Base-by-base conservation (phyloP, 1,140 invertebrate genomes). In the Drosophila cardini region DNA sequence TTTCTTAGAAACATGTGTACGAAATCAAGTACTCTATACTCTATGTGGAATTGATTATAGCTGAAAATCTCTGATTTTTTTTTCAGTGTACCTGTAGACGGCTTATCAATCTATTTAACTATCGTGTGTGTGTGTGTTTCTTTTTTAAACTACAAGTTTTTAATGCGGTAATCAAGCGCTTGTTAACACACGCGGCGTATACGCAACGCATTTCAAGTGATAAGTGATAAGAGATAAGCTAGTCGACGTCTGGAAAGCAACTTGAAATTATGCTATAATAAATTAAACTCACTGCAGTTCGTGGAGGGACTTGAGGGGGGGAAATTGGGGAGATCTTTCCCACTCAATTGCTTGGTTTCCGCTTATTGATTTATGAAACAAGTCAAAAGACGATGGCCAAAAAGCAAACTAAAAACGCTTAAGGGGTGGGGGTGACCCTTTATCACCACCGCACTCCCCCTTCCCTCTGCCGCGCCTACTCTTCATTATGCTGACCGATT, bases 401-500 rank as follows among this genome's bases (percentile, higher is more conserved):
- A 70, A 70, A 56, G 58, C 58, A 55, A 70, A 70, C 68, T 34
- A 46, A 26, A 63, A 62, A 48, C 26, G 48, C 21, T 48, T 53
- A 50, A 58, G 6, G 13, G 21, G 21, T 16, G 40, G 40, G 40
- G 9, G 40, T n/a, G 40, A 18, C 34, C 10, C 34, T 36, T 36
- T 8, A 9, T 2, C 8, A n/a, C n/a, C n/a, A n/a, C 34, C 34
- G 34, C n/a, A n/a, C 9, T 3, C 40, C 48, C 42, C 32, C 30
- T 4, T 13, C 15, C 4, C 16, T n/a, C n/a, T 9, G 5, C 11
- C 15, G 6, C 11, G 2, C 42, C 26, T 65, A 77, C 75, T 76
- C 77, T 79, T 87, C 83, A 83, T 82, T 86, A 86, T 86, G 83
- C 83, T 86, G 83, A 87, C 83, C 83, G 83, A 86, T 86, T 86